A percentile compares a stretch with the other conserved stretches of the same genome.
Conservation (phyloP, 1,140 invertebrate genomes). For the Archivesica marissinica region DNA sequence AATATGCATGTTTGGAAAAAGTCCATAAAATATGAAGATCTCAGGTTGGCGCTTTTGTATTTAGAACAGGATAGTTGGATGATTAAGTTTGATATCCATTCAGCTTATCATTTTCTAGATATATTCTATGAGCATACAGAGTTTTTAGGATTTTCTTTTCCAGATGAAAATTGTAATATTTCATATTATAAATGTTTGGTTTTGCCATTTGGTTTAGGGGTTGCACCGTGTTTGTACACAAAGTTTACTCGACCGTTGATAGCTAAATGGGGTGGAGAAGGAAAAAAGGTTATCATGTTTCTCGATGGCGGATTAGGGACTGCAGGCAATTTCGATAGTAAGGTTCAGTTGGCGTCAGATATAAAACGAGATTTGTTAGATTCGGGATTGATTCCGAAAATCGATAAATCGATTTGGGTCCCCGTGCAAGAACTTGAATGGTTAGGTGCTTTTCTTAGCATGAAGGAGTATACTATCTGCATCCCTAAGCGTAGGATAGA, state of each 20-base stretch:
- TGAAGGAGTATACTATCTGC: conserved; percentile 22
- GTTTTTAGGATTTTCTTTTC: conserved; percentile 21
- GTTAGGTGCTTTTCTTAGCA: neutral
- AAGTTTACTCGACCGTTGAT: conserved; percentile 41
- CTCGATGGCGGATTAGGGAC: conserved; percentile 30
- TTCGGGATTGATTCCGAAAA: neutral
- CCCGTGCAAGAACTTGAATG: neutral
- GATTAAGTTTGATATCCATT: conserved; percentile 52
- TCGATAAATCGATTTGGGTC: conserved; percentile 1
- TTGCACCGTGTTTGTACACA: conserved; percentile 47
- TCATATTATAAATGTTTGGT: conserved; percentile 45
- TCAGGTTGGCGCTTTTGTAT: conserved; percentile 9
- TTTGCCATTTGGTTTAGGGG: conserved; percentile 48
- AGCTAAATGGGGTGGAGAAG: conserved; percentile 50
- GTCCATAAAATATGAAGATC: conserved; percentile 28
- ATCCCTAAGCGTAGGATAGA: conserved; percentile 24
- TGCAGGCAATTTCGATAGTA: neutral
- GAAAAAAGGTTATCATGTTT: conserved; percentile 42
- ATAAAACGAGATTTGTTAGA: neutral
- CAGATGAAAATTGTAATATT: neutral
- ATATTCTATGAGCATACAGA: neutral
- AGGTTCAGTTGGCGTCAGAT: neutral
- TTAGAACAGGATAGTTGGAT: conserved; percentile 1
- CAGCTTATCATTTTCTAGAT: conserved; percentile 45
- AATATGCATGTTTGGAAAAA: conserved; percentile 42